Evolutionary conservation across 2,797 vertebrate species (phyloP).

Genomic region (Neoniphon sammara): DNA sequence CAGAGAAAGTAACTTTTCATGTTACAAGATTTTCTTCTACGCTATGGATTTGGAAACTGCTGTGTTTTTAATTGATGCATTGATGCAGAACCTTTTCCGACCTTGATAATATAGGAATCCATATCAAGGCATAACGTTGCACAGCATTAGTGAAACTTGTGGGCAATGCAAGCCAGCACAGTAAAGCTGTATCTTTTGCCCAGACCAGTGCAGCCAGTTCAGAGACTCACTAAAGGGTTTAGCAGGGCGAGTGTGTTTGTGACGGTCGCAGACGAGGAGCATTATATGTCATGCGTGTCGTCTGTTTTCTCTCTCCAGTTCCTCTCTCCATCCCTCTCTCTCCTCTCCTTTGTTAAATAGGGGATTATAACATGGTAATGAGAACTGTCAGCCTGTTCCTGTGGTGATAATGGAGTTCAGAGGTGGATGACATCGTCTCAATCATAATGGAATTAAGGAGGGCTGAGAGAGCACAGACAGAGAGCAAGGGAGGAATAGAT

Average conservation of each 20-base stretch:
- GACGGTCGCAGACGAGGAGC: constrained; percentile 38
- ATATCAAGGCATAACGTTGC: constrained; percentile 10
- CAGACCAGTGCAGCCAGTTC: not conserved
- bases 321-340: constrained; percentile 37
- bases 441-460: constrained; percentile 82
- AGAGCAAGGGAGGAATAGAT: constrained; percentile 22
- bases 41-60: too few species aligned
- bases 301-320: constrained; percentile 54
- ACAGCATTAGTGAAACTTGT: constrained; percentile 16
- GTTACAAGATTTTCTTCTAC: not conserved
- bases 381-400: constrained; percentile 80
- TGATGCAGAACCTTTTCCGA: too few species aligned
- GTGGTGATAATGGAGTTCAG: constrained; percentile 82
- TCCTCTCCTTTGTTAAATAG: constrained; percentile 72
- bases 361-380: constrained; percentile 82
- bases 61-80: too few species aligned
- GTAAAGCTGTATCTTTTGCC: not conserved
- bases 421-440: constrained; percentile 81
- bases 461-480: constrained; percentile 63
- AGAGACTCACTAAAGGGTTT: constrained; percentile 26
- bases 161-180: constrained; percentile 13
- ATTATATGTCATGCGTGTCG: constrained; percentile 57
- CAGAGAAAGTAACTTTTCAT: not conserved
- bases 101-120: not conserved
- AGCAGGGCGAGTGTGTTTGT: constrained; percentile 46